Evolutionary conservation across 2,797 vertebrate genomes (phyloP), one percentile per base, ranked within the genome.

Genomic region (Amphiprion clarkii): DNA sequence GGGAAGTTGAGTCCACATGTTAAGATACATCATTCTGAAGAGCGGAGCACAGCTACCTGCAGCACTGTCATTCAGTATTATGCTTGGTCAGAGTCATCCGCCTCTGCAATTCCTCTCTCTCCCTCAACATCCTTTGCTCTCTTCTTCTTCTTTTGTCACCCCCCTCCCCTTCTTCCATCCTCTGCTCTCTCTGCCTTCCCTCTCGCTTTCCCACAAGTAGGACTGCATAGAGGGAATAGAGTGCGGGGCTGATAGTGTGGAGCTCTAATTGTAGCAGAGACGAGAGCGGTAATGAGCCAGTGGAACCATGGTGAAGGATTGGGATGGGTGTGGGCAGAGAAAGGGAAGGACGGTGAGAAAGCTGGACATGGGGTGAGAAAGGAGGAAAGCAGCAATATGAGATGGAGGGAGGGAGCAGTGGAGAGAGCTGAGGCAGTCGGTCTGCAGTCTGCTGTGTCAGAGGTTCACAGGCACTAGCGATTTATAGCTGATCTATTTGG

Each of bases 381-480:
- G 57, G 58, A 71, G 52, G 64, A 53, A 76, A 74, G 73, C 44
- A 56, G 66, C 75, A 61, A 69, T 17, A 68, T 69, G 71, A 80
- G 60, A 71, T 62, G 67, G 63, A 85, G 78, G 33, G 72, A 73
- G 70, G 44, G 49, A 71, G 76, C 12, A 71, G 42, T 10, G 27
- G 59, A 44, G 63, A 68, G 67, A 81, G 84, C 87, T 88, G 85
- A 89, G 88, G 71, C 78, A 74, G 81, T 87, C 31, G 19, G 69
- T 87, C 87, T 84, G 82, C 78, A 84, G 87, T 78, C 85, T 91
- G 90, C 91, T 93, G 88, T 92, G 90, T 93, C 90, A 93, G 88
- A 91, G 86, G 84, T 90, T 88, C 87, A 85, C 70, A 57, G 71
- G 78, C 71, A 17, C 78, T 29, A 69, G 74, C 56, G 67, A 88